Evolutionary conservation across 2,113 vertebrate species (phyloP).

Genomic region (Pseudopodoces humilis): DNA sequence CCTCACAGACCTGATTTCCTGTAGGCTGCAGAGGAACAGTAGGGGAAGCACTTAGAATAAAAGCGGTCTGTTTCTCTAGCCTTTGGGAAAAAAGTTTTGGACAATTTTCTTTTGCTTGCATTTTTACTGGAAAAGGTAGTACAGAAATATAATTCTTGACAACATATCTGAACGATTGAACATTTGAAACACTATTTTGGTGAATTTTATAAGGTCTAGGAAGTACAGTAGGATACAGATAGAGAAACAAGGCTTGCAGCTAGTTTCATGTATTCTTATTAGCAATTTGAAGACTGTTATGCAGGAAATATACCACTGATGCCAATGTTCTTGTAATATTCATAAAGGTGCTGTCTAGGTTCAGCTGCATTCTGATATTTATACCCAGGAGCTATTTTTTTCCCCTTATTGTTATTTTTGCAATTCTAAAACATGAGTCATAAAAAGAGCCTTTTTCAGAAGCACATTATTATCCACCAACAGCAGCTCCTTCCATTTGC

Average conservation of each 20-base stretch:
- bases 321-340: background rate
- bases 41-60: constrained; percentile 7
- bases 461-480: background rate
- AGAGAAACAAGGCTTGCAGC: background rate
- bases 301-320: background rate
- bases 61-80: constrained; percentile 26
- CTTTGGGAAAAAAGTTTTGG: background rate
- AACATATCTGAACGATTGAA: background rate
- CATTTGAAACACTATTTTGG: background rate
- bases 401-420: background rate
- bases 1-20: constrained; percentile 51
- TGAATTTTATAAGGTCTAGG: background rate
- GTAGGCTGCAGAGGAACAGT: constrained; percentile 4
- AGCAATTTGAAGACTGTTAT: background rate
- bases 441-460: background rate
- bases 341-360: background rate
- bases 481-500: constrained; percentile 1
- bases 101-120: background rate
- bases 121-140: background rate
- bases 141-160: background rate
- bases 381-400: background rate
- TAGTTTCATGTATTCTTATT: background rate
- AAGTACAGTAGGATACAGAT: background rate
- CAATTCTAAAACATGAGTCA: background rate
- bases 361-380: constrained; percentile 18